A percentile compares a stretch with the other conserved stretches of the same genome.
Evolutionary conservation across 2,888 invertebrate species (phyloP).

Genomic region (Orchesellides sinensis): DNA sequence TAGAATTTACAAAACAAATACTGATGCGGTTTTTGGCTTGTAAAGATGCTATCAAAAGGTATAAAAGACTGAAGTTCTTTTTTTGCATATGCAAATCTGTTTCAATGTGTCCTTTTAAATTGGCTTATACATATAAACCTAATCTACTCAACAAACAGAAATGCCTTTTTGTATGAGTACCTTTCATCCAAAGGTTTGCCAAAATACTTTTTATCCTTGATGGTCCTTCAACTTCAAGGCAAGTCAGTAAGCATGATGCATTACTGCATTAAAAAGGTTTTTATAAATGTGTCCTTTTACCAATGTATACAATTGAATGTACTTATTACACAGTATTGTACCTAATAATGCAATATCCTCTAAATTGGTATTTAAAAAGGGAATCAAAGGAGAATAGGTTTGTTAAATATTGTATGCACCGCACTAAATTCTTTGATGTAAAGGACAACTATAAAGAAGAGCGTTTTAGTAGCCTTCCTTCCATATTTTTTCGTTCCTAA

Average conservation of each 20-base stretch:
- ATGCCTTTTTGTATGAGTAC: too few species aligned
- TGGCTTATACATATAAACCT: too few species aligned
- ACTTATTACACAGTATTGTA: conserved; percentile 21
- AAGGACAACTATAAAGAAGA: not conserved
- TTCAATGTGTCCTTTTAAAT: too few species aligned
- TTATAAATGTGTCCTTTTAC: conserved; percentile 60
- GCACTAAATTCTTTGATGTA: not conserved
- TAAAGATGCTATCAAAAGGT: too few species aligned
- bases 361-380: conserved; percentile 55
- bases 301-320: conserved; percentile 21
- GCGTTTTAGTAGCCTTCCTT: not conserved
- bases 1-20: not conserved
- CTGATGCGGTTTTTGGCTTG: not conserved
- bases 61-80: too few species aligned
- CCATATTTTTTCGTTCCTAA: not conserved
- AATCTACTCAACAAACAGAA: too few species aligned
- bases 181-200: conserved; percentile 46
- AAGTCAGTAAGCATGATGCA: conserved; percentile 40
- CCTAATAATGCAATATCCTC: conserved; percentile 35
- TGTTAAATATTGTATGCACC: not conserved
- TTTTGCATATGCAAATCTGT: too few species aligned
- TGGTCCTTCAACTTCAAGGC: conserved; percentile 58
- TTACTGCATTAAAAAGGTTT: conserved; percentile 55
- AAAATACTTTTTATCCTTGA: conserved; percentile 52
- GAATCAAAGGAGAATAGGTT: conserved; percentile 1